These are phyloP conservation scores for Colostygia pectinataria DNA, from an alignment of 2,888 invertebrate species.

Conservation along the genomic window DNA sequence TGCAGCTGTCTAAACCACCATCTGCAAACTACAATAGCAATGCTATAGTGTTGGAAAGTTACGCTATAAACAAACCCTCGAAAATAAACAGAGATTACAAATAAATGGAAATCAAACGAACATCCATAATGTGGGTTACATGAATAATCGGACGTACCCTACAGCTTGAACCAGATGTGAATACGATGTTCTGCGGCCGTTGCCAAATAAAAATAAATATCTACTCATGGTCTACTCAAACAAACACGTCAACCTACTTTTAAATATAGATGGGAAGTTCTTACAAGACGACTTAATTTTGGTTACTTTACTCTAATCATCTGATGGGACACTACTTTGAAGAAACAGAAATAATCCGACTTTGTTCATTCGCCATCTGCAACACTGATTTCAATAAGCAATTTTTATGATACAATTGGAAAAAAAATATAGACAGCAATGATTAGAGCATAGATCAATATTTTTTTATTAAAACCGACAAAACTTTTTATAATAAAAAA, in stretches of 20 bases:
- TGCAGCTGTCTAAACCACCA: slow-evolving; percentile 46
- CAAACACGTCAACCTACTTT: slow-evolving; percentile 64
- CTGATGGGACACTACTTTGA: slow-evolving; percentile 26
- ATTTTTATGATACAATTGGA: no score
- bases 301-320: slow-evolving; percentile 30
- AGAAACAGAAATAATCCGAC: slow-evolving; percentile 18
- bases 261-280: slow-evolving; percentile 54
- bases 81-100: slow-evolving; percentile 23
- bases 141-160: slow-evolving; percentile 34
- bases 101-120: slow-evolving; percentile 37
- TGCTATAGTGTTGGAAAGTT: slow-evolving; percentile 15
- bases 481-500: no score
- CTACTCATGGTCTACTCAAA: slow-evolving; percentile 60
- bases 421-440: no score
- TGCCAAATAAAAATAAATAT: slow-evolving; percentile 71
- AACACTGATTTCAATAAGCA: no score
- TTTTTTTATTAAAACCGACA: no score
- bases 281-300: slow-evolving; percentile 50
- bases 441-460: no score
- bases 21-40: slow-evolving; percentile 35
- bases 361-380: no score
- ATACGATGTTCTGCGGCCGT: slow-evolving; percentile 47
- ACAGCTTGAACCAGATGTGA: slow-evolving; percentile 46
- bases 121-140: slow-evolving; percentile 38
- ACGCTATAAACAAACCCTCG: slow-evolving; percentile 17